A percentile compares a stretch with the other conserved stretches of the same genome.
Conservation (phyloP, 2,888 invertebrate species). For the Drosophila neonasuta region DNA sequence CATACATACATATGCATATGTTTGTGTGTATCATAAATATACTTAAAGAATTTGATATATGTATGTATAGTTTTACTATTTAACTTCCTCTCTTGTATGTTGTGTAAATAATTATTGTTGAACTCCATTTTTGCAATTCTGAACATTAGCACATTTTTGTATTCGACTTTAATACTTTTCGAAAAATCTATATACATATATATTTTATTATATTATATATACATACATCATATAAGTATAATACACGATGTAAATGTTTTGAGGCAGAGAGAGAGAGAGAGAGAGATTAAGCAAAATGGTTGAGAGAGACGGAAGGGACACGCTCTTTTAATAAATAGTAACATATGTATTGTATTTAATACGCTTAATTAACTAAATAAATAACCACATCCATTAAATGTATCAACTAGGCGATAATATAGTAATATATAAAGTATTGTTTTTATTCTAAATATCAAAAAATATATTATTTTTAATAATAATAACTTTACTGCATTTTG, state of each 20-base stretch:
- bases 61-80: not conserved
- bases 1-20: conserved; percentile 3
- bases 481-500: not conserved
- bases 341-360: not conserved
- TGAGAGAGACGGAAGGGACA: not conserved
- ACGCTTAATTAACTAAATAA: not conserved
- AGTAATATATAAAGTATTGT: not conserved
- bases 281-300: not conserved
- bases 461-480: not conserved
- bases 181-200: not conserved
- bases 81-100: not conserved
- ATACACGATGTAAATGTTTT: not conserved
- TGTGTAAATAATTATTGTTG: not conserved
- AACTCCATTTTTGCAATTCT: not conserved
- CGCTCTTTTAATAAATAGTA: not conserved
- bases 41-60: conserved; percentile 22
- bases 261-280: not conserved
- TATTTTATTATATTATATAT: conserved; percentile 5
- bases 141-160: not conserved
- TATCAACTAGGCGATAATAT: not conserved
- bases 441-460: not conserved
- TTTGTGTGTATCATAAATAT: conserved; percentile 15
- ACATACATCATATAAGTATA: not conserved
- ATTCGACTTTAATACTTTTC: not conserved
- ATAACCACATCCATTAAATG: not conserved